These are phyloP conservation scores for Meloidogyne chitwoodi DNA, from an alignment of 1,140 invertebrate genomes.

Conservation along the genomic window DNA sequence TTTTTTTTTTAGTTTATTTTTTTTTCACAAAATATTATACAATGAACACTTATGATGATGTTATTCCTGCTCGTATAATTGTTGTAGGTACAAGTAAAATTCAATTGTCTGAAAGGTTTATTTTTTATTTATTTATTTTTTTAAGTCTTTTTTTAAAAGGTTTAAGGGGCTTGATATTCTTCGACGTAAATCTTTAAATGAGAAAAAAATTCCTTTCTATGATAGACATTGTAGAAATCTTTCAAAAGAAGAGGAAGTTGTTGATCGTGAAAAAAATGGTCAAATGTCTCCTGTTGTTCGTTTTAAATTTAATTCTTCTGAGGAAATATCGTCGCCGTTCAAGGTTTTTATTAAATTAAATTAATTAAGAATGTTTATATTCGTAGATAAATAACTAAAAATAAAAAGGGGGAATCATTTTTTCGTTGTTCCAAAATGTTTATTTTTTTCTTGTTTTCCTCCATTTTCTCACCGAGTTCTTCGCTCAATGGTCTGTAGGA, in stretches of 20 bases:
- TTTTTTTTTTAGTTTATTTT: neutral
- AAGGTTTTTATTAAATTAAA: neutral
- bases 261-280: constrained; percentile 54
- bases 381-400: too few relatives aligned
- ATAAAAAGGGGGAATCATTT: too few relatives aligned
- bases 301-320: neutral
- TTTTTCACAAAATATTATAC: neutral
- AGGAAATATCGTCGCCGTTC: neutral
- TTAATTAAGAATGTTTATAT: too few relatives aligned
- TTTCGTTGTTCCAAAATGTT: too few relatives aligned
- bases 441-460: too few relatives aligned
- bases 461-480: too few relatives aligned
- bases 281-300: neutral
- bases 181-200: constrained; percentile 73
- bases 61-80: constrained; percentile 14
- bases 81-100: constrained; percentile 20
- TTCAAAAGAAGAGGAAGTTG: constrained; percentile 68
- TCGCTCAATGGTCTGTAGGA: too few relatives aligned
- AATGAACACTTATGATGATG: constrained; percentile 5
- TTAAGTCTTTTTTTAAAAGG: neutral
- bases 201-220: constrained; percentile 74
- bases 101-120: constrained; percentile 12
- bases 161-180: constrained; percentile 75
- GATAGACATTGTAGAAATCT: constrained; percentile 85
- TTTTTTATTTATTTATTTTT: neutral